A percentile compares a stretch with the other conserved stretches of the same genome.
phyloP scores from a whole-genome alignment of 2,888 invertebrate genomes.

The Eurois occulta region DNA sequence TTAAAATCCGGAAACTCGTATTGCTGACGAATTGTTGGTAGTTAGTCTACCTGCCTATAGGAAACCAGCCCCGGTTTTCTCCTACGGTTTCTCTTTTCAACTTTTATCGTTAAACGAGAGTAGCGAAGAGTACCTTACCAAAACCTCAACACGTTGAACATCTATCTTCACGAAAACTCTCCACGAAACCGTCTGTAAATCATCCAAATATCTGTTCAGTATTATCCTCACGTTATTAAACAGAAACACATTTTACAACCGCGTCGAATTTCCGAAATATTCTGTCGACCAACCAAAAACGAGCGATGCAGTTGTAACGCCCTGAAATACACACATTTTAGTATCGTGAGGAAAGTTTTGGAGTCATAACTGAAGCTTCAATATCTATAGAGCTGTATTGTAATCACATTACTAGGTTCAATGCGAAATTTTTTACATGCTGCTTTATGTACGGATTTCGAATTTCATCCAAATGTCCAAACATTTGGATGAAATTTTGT shows the following conservation, averaged over 20 bases:
- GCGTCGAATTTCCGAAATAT: conserved; percentile 38
- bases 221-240: conserved; percentile 36
- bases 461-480: too few relatives aligned
- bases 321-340: conserved; percentile 51
- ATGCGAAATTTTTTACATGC: neutral
- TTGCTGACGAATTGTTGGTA: neutral
- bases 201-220: conserved; percentile 51
- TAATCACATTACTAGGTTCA: neutral
- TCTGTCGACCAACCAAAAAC: conserved; percentile 46
- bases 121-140: neutral
- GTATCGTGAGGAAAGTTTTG: conserved; percentile 38
- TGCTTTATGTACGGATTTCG: neutral
- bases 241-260: conserved; percentile 50
- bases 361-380: conserved; percentile 10
- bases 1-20: neutral
- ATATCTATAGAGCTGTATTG: conserved; percentile 17
- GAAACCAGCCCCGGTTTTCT: neutral
- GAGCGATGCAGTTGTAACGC: conserved; percentile 22
- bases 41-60: neutral
- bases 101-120: neutral
- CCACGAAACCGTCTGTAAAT: conserved; percentile 15
- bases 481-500: neutral
- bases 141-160: neutral
- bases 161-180: conserved; percentile 8
- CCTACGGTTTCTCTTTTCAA: neutral